These are phyloP conservation scores for Sporophila hypoxantha DNA, from an alignment of 2,113 vertebrate genomes.

Conservation along the genomic window DNA sequence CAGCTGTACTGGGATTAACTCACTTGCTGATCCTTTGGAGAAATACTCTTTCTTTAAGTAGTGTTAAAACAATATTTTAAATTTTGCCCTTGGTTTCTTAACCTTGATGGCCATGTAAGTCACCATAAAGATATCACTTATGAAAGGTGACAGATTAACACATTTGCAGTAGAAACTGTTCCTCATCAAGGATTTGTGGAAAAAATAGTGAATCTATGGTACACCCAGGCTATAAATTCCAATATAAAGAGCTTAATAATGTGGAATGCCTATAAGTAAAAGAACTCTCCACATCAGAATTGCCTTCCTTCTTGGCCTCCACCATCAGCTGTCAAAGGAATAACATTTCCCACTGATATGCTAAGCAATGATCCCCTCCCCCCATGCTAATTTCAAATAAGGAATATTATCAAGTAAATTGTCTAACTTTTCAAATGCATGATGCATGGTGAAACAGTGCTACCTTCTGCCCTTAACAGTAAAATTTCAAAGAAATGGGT, in stretches of 20 bases:
- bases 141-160: background rate
- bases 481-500: conserved; percentile 33
- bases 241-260: background rate
- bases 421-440: conserved; percentile 45
- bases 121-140: background rate
- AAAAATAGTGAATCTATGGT: background rate
- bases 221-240: background rate
- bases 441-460: background rate
- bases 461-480: background rate
- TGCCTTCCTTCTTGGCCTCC: background rate
- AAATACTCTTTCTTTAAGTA: background rate
- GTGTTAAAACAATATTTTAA: background rate
- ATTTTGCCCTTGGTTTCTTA: background rate
- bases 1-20: background rate
- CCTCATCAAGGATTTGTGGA: background rate
- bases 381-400: background rate
- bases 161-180: background rate
- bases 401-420: conserved; percentile 13
- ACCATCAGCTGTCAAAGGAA: background rate
- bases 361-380: background rate
- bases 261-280: background rate
- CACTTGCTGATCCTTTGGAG: background rate
- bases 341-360: background rate
- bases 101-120: background rate
- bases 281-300: background rate